Percentiles rank a stretch among this genome's conserved stretches.
Evolutionary conservation across 2,888 invertebrate species (phyloP).

Genomic region (Mythimna lalbum): DNA sequence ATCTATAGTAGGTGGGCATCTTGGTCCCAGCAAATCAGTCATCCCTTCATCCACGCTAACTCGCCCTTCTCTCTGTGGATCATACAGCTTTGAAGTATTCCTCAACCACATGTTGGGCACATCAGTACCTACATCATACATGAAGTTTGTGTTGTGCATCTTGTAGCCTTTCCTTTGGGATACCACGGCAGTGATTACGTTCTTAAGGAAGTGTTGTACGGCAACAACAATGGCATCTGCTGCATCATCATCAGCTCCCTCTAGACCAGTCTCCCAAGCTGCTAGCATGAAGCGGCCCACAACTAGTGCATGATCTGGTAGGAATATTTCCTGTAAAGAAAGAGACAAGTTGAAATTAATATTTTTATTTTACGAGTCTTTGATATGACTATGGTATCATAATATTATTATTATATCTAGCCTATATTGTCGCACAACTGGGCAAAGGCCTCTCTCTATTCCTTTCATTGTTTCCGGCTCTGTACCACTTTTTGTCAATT

Average conservation of each 20-base stretch:
- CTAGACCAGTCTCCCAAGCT: conserved; percentile 97
- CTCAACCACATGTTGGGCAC: conserved; percentile 95
- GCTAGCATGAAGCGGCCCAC: conserved; percentile 95
- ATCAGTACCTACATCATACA: conserved; percentile 95
- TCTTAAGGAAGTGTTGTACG: conserved; percentile 95
- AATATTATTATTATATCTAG: too few relatives aligned
- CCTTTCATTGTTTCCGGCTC: too few relatives aligned
- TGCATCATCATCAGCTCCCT: conserved; percentile 95
- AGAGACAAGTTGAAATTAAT: too few relatives aligned
- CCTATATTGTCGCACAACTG: too few relatives aligned
- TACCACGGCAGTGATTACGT: conserved; percentile 94
- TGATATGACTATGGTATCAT: too few relatives aligned
- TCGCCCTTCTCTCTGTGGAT: conserved; percentile 91
- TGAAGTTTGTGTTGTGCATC: conserved; percentile 93
- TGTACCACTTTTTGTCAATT: too few relatives aligned
- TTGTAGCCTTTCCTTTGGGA: conserved; percentile 96
- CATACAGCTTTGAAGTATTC: conserved; percentile 92
- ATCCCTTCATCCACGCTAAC: conserved; percentile 90
- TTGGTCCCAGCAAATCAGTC: conserved; percentile 92
- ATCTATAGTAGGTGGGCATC: conserved; percentile 93
- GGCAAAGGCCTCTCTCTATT: too few relatives aligned
- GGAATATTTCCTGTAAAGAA: conserved; percentile 92
- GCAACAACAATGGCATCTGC: conserved; percentile 96
- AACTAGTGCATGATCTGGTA: conserved; percentile 96
- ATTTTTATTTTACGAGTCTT: too few relatives aligned